Evolutionary conservation across 2,797 vertebrate genomes (phyloP).

Genomic region (Parauchenoglanis punctatus): DNA sequence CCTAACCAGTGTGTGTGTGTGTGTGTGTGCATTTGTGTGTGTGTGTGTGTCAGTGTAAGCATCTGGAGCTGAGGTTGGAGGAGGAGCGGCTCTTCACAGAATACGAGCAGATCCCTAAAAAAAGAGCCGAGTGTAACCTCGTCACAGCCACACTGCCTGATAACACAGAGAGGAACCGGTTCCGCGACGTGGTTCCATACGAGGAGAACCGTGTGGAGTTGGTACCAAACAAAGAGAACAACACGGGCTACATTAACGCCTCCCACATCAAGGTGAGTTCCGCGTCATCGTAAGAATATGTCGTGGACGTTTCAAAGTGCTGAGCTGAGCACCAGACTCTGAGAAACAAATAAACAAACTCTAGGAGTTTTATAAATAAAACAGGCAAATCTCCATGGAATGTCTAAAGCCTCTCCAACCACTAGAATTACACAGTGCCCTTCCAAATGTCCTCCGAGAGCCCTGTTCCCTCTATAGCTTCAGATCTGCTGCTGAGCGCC

Average conservation of each 20-base stretch:
- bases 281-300: neutral
- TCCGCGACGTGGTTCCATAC: constrained; percentile 90
- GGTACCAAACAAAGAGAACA: constrained; percentile 96
- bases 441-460: neutral
- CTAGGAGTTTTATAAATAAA: neutral
- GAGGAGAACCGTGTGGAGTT: constrained; percentile 94
- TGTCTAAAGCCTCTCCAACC: constrained; percentile 13
- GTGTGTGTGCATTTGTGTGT: neutral
- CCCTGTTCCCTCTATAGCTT: neutral
- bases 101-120: constrained; percentile 94
- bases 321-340: neutral
- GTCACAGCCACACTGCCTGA: constrained; percentile 86
- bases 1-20: neutral
- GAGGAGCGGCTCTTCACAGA: constrained; percentile 94
- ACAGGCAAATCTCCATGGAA: neutral
- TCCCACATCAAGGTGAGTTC: constrained; percentile 90
- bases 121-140: constrained; percentile 79
- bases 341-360: constrained; percentile 14
- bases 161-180: constrained; percentile 90
- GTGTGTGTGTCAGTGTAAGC: constrained; percentile 82
- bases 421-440: neutral
- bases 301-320: neutral
- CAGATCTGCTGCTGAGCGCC: neutral
- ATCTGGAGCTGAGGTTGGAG: constrained; percentile 87
- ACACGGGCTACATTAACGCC: constrained; percentile 95